Conservation (phyloP, 2,888 invertebrate species). For the Dryocosmus kuriphilus region DNA sequence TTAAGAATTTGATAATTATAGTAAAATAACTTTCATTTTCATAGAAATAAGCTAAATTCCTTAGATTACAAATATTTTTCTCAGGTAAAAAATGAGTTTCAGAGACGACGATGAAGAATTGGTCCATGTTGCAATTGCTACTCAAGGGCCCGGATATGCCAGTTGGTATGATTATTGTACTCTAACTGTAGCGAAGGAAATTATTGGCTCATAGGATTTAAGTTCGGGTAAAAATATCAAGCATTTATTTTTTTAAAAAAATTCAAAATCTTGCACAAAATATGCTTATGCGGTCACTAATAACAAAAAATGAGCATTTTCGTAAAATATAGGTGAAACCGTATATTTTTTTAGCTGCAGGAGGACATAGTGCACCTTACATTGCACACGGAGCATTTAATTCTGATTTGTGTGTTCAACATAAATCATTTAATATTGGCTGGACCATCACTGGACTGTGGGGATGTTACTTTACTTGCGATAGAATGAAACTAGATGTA, state of each 20-base stretch:
- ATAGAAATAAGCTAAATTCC: no score
- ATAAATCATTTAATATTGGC: conserved; percentile 77
- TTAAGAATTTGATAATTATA: no score
- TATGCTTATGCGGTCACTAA: no score
- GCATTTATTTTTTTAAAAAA: no score
- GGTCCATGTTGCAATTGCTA: conserved; percentile 77
- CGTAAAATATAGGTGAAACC: no score
- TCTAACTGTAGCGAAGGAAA: conserved; percentile 73
- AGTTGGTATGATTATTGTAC: conserved; percentile 72
- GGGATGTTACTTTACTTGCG: conserved; percentile 78
- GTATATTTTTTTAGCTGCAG: conserved; percentile 66
- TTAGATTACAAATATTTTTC: no score
- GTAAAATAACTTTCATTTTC: no score
- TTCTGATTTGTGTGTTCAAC: conserved; percentile 74
- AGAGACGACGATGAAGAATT: conserved; percentile 77
- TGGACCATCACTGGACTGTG: conserved; percentile 78
- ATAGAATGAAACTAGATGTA: conserved; percentile 63
- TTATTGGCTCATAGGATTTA: conserved; percentile 77
- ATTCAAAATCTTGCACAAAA: no score
- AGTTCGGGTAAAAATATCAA: no score
- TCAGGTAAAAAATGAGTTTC: no score
- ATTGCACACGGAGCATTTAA: conserved; percentile 66
- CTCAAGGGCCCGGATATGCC: conserved; percentile 78
- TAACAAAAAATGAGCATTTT: no score
- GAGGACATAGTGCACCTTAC: conserved; percentile 68